Evolutionary conservation across 2,113 vertebrate species (phyloP).

Genomic region (Brachionichthys hirsutus): DNA sequence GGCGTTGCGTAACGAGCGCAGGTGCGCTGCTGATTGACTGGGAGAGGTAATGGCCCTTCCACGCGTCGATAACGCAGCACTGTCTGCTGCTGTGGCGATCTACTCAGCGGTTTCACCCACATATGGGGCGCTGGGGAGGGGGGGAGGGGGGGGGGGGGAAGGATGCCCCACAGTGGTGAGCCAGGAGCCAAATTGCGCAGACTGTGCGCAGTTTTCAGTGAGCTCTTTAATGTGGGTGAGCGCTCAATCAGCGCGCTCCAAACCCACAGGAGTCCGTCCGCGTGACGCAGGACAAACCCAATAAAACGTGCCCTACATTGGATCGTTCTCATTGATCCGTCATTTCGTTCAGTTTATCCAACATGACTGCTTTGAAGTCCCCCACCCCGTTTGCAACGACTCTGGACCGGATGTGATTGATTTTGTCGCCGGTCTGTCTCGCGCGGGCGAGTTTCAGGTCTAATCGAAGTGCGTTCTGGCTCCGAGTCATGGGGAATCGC

Average conservation of each 20-base stretch:
- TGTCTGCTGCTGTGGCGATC: constrained; percentile 8
- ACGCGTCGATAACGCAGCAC: constrained; percentile 19
- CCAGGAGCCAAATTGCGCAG: constrained; percentile 67
- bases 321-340: constrained; percentile 24
- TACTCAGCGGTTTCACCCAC: constrained; percentile 56
- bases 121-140: constrained; percentile 18
- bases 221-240: constrained; percentile 57
- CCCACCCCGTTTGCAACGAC: constrained; percentile 10
- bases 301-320: constrained; percentile 51
- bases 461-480: constrained; percentile 21
- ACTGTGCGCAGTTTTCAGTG: constrained; percentile 52
- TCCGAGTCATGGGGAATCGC: constrained; percentile 42
- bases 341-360: too few relatives aligned
- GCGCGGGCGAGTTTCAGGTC: background rate
- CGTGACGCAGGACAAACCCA: constrained; percentile 52
- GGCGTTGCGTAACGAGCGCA: constrained; percentile 63
- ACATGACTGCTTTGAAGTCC: too few relatives aligned
- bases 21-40: constrained; percentile 58
- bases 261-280: constrained; percentile 38
- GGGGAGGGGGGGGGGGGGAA: too few relatives aligned
- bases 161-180: constrained; percentile 60
- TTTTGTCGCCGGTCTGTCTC: constrained; percentile 2
- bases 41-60: constrained; percentile 40
- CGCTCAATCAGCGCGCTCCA: constrained; percentile 45
- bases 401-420: background rate